Base-by-base conservation (phyloP, 2,888 invertebrate species). In the Strigamia transsilvanica region DNA sequence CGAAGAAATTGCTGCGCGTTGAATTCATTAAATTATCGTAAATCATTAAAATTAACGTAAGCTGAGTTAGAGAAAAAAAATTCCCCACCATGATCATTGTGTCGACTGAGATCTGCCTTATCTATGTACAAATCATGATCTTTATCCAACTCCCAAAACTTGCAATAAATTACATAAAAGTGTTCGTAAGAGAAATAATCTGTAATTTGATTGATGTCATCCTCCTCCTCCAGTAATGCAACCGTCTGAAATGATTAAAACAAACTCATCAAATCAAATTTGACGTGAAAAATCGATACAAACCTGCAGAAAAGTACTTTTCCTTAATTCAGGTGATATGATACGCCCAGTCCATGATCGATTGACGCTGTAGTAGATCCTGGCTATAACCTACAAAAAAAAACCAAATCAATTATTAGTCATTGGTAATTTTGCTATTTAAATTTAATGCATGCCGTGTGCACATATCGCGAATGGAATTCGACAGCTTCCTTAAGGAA, bases 151-250 rank as follows among this genome's bases (percentile, higher is more conserved):
- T 99, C 99, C 99, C 99, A 99, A 90, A 99, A 99, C 89, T 99
- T 99, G 91, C 99, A 99, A 89, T 99, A 99, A 88, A 99, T 98
- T 83, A 99, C 99, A 90, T 99, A 99, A 90, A 99, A 99, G 90
- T 99, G 99, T 89, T 99, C 99, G 89, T 99, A 99, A 88, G 98
- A 98, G 91, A 91, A 94, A 89, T 88, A 90, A 84, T 92, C 91
- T 56, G 91, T 91, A 80, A 92, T 89, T 85, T 96, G 96, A 90
- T 98, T 99, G 87, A 98, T 98, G 88, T 99, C 98, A 87, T 98
- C 97, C 88, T 98, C 98, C 86, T 96, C 94, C 88, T 98, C 98
- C 83, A 98, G 90, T 82, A 95, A 89, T 84, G 93, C 92, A 85
- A 97, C 82, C 2, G 87, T 87, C 88, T 88, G 85, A 79, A 85